Evolutionary conservation across 2,888 invertebrate genomes (phyloP).

Genomic region (Elgonia sp.): DNA sequence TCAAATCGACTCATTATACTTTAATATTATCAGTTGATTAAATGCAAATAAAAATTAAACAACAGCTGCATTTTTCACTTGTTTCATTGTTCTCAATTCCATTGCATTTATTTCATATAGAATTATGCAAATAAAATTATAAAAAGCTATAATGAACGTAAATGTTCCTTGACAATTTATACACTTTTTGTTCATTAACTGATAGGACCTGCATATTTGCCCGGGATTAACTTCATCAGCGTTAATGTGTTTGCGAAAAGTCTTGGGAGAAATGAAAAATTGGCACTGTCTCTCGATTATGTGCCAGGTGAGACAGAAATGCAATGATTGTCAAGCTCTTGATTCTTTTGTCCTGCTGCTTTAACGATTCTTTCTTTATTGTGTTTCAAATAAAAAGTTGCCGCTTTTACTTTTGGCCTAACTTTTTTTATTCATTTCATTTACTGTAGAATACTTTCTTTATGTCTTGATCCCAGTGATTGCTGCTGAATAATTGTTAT

Average conservation of each 20-base stretch:
- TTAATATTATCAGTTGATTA: no score
- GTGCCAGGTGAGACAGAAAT: constrained; percentile 50
- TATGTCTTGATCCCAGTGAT: constrained; percentile 6
- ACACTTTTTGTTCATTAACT: background rate
- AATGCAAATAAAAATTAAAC: no score
- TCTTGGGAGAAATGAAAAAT: constrained; percentile 24
- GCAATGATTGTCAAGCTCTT: constrained; percentile 43
- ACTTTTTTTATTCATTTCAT: constrained; percentile 31
- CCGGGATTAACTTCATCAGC: constrained; percentile 27
- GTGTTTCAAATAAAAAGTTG: constrained; percentile 43
- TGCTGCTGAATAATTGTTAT: constrained; percentile 37
- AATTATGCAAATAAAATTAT: background rate
- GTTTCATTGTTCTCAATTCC: no score
- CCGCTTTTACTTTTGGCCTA: background rate
- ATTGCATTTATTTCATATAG: no score
- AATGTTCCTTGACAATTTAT: no score
- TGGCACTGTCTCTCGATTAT: constrained; percentile 43
- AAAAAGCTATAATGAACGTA: background rate
- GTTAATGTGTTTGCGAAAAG: constrained; percentile 2
- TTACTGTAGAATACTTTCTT: constrained; percentile 12
- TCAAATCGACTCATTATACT: no score
- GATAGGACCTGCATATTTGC: constrained; percentile 5
- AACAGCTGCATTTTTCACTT: no score
- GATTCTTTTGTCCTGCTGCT: constrained; percentile 36
- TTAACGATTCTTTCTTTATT: constrained; percentile 41